Percentiles rank a stretch among this genome's conserved stretches.
phyloP scores from a whole-genome alignment of 2,113 vertebrate genomes.

The Protobothrops mucrosquamatus region DNA sequence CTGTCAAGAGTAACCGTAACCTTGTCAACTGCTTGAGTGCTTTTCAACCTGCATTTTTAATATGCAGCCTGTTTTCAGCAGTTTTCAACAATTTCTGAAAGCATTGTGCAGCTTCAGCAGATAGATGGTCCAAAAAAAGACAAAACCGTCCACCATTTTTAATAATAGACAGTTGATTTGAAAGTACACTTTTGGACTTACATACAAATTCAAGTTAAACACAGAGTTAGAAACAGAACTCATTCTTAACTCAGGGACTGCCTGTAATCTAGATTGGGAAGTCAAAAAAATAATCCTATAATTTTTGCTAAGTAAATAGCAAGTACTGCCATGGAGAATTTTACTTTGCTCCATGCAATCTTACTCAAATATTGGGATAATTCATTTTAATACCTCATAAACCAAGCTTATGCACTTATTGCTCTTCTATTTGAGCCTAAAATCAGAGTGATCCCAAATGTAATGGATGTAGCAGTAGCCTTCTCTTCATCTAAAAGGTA shows the following conservation, averaged over 20 bases:
- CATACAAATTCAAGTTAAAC: neutral
- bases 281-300: neutral
- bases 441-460: neutral
- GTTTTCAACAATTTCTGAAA: neutral
- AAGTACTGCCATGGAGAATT: neutral
- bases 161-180: neutral
- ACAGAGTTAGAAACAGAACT: neutral
- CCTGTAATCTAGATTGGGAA: neutral
- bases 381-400: neutral
- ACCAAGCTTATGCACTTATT: neutral
- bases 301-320: neutral
- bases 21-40: neutral
- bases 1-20: neutral
- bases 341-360: neutral
- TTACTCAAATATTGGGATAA: neutral
- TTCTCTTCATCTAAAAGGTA: neutral
- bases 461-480: neutral
- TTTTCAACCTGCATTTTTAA: neutral
- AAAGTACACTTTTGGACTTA: neutral
- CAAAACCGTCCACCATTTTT: neutral
- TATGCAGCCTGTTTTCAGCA: neutral
- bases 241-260: neutral
- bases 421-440: neutral
- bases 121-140: neutral
- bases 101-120: neutral